Percentiles rank a stretch among this genome's conserved stretches.
Conservation (phyloP, 2,888 invertebrate genomes). For the Cremastinae sp. region DNA sequence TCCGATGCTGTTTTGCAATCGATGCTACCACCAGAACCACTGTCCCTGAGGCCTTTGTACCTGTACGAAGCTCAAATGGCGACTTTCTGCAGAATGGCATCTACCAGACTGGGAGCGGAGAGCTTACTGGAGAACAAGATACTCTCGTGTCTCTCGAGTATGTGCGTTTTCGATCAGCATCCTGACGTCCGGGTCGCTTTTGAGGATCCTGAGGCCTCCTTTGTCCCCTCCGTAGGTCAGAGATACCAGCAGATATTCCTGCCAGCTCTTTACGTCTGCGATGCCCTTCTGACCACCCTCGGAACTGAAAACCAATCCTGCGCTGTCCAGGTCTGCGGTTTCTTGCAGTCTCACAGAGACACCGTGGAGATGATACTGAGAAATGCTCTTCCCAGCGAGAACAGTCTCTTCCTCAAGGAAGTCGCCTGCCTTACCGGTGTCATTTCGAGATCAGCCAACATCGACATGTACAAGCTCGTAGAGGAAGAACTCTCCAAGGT, state of each 20-base stretch:
- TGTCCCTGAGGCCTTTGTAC: slow-evolving; percentile 89
- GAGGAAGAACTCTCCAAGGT: slow-evolving; percentile 73
- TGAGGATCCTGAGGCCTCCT: slow-evolving; percentile 76
- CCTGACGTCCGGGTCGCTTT: slow-evolving; percentile 84
- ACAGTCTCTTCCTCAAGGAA: slow-evolving; percentile 86
- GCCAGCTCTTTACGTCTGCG: slow-evolving; percentile 90
- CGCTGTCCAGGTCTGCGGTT: slow-evolving; percentile 89
- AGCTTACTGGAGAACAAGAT: slow-evolving; percentile 84
- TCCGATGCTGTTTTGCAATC: slow-evolving; percentile 87
- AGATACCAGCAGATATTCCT: slow-evolving; percentile 92
- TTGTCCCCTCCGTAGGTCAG: slow-evolving; percentile 85
- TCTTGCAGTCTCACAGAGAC: slow-evolving; percentile 91
- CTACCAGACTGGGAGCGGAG: slow-evolving; percentile 86
- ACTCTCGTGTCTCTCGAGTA: slow-evolving; percentile 84
- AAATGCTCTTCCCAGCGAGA: slow-evolving; percentile 85
- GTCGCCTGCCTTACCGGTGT: slow-evolving; percentile 89
- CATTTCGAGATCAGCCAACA: slow-evolving; percentile 86
- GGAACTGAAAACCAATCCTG: slow-evolving; percentile 92
- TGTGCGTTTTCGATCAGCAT: slow-evolving; percentile 87
- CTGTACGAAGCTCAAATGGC: slow-evolving; percentile 94
- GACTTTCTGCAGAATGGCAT: slow-evolving; percentile 87
- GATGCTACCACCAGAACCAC: slow-evolving; percentile 85
- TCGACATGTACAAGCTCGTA: slow-evolving; percentile 78
- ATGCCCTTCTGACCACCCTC: slow-evolving; percentile 90
- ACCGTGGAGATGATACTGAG: slow-evolving; percentile 90